Evolutionary conservation across 2,888 invertebrate species (phyloP).

Genomic region (Yponomeuta cagnagella): DNA sequence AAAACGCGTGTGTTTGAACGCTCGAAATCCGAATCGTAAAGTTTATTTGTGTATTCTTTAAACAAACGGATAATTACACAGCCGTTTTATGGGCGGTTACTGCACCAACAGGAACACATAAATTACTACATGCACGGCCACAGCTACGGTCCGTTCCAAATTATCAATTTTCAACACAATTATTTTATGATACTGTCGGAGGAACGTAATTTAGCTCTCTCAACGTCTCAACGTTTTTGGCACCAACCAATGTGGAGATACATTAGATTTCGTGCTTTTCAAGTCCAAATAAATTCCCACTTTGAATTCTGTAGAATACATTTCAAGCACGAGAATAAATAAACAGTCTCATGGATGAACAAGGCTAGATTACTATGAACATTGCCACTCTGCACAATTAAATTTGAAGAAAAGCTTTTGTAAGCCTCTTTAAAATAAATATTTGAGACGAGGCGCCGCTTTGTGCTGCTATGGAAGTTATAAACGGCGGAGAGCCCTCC

Average conservation of each 20-base stretch:
- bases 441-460: slow-evolving; percentile 39
- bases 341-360: background rate
- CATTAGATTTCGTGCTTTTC: background rate
- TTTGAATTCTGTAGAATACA: background rate
- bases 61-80: slow-evolving; percentile 67
- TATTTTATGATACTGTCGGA: background rate
- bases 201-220: background rate
- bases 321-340: background rate
- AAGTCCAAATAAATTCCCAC: background rate
- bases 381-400: slow-evolving; percentile 15
- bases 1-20: slow-evolving; percentile 62
- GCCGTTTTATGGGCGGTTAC: slow-evolving; percentile 54
- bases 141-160: slow-evolving; percentile 37
- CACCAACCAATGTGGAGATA: background rate
- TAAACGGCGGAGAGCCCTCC: slow-evolving; percentile 43
- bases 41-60: slow-evolving; percentile 71
- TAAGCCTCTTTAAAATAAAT: slow-evolving; percentile 47
- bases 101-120: slow-evolving; percentile 45
- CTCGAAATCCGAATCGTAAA: slow-evolving; percentile 53
- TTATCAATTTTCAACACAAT: slow-evolving; percentile 29
- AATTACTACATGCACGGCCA: slow-evolving; percentile 34
- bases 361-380: background rate
- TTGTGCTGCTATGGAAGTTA: slow-evolving; percentile 44
- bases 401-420: slow-evolving; percentile 24
- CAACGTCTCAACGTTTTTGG: background rate